Conservation (phyloP, 2,888 invertebrate species). For the Thelaira solivaga region DNA sequence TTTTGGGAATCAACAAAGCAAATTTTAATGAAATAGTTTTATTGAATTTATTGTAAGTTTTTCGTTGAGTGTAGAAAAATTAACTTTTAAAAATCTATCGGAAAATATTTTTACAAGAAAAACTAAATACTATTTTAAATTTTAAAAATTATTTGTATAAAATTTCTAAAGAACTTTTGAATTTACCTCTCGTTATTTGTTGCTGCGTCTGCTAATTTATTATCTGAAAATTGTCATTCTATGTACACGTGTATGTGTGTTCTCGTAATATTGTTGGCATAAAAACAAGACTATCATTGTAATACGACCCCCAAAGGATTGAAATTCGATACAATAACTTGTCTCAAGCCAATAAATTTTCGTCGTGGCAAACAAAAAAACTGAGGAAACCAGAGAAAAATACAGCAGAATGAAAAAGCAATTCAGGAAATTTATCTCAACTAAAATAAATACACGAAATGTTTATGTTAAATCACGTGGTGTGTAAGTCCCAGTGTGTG, state of each 20-base stretch:
- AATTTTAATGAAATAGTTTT: too few relatives aligned
- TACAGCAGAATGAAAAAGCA: constrained; percentile 5
- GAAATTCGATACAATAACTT: constrained; percentile 60
- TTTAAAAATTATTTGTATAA: too few relatives aligned
- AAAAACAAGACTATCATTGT: constrained; percentile 46
- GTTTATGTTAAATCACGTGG: not conserved
- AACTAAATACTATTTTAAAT: too few relatives aligned
- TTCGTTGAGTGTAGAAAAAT: too few relatives aligned
- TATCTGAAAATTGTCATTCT: not conserved
- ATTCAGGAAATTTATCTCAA: not conserved
- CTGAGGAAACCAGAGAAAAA: constrained; percentile 23
- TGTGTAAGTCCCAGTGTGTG: constrained; percentile 7
- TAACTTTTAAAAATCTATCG: too few relatives aligned
- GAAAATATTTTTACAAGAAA: too few relatives aligned
- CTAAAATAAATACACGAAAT: constrained; percentile 20
- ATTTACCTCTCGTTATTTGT: too few relatives aligned
- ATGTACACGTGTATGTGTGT: not conserved
- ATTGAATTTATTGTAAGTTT: too few relatives aligned
- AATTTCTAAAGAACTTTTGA: not conserved
- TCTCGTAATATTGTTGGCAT: too few relatives aligned
- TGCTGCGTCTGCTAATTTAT: too few relatives aligned
- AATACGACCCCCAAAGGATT: constrained; percentile 62
- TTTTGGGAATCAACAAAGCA: too few relatives aligned
- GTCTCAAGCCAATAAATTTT: constrained; percentile 60
- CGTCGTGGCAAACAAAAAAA: constrained; percentile 18